Percentiles rank a stretch among this genome's conserved stretches.
phyloP scores from a whole-genome alignment of 2,797 vertebrate genomes.

The Luscinia luscinia region DNA sequence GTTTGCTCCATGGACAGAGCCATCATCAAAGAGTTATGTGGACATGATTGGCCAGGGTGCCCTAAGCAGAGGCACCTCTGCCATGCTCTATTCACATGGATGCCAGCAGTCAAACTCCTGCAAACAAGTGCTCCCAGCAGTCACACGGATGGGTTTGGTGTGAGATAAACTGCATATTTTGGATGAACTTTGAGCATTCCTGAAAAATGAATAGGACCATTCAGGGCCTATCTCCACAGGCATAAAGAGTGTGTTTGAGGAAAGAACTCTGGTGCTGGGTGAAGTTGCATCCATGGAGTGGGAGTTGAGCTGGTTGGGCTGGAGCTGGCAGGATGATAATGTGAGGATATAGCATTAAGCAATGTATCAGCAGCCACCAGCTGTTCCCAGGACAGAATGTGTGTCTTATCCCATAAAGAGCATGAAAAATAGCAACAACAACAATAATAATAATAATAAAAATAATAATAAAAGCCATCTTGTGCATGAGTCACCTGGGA shows the following conservation, averaged over 20 bases:
- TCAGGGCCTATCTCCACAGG: not conserved
- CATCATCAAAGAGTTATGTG: not conserved
- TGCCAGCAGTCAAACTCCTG: not conserved
- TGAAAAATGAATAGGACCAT: not conserved
- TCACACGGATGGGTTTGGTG: not conserved
- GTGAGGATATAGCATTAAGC: not conserved
- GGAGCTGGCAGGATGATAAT: not conserved
- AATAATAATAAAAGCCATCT: not conserved
- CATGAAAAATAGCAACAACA: not conserved
- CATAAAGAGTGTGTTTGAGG: not conserved
- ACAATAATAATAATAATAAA: accelerated
- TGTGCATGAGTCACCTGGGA: not conserved
- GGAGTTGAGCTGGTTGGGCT: not conserved
- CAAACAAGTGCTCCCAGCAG: not conserved
- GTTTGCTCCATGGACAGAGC: not conserved
- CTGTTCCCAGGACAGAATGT: not conserved
- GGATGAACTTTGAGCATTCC: not conserved
- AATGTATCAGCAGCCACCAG: not conserved
- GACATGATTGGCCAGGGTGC: not conserved
- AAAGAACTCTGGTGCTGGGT: not conserved
- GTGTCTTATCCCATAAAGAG: not conserved
- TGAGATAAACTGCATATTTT: not conserved
- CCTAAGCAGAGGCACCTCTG: not conserved
- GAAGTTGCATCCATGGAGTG: not conserved
- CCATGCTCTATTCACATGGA: not conserved